A percentile compares a stretch with the other conserved stretches of the same genome.
These are phyloP conservation scores for Luperina nickerlii DNA, from an alignment of 2,888 invertebrate species.

Conservation along the genomic window DNA sequence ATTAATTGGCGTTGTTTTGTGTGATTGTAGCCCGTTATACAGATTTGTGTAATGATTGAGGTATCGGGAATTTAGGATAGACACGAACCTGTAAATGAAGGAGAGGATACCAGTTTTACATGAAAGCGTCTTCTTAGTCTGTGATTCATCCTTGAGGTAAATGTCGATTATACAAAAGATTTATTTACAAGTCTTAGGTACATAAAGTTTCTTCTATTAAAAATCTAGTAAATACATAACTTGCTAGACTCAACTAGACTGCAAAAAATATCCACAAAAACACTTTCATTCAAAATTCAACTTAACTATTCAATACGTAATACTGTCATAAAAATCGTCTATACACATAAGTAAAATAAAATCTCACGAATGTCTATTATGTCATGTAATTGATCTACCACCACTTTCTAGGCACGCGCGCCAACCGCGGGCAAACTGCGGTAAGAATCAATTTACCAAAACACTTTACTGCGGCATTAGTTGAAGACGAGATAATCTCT, in stretches of 20 bases:
- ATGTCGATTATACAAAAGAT: background rate
- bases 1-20: conserved; percentile 39
- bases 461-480: conserved; percentile 50
- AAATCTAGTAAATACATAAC: background rate
- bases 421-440: conserved; percentile 43
- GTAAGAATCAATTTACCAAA: conserved; percentile 63
- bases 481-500: conserved; percentile 51
- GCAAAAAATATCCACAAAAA: background rate
- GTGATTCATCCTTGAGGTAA: background rate
- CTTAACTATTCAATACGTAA: conserved; percentile 50
- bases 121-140: background rate
- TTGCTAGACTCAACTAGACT: background rate
- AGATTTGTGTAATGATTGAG: conserved; percentile 10
- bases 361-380: conserved; percentile 60
- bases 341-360: conserved; percentile 52
- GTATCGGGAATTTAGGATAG: conserved; percentile 4
- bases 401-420: conserved; percentile 64
- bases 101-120: too few relatives aligned
- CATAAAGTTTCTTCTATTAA: conserved; percentile 6
- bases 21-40: background rate
- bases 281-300: conserved; percentile 30
- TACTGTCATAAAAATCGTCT: conserved; percentile 42
- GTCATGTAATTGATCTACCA: conserved; percentile 61
- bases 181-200: background rate
- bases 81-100: background rate